A percentile compares a stretch with the other conserved stretches of the same genome.
phyloP scores from a whole-genome alignment of 1,140 invertebrate genomes.

The Dinoponera quadriceps region DNA sequence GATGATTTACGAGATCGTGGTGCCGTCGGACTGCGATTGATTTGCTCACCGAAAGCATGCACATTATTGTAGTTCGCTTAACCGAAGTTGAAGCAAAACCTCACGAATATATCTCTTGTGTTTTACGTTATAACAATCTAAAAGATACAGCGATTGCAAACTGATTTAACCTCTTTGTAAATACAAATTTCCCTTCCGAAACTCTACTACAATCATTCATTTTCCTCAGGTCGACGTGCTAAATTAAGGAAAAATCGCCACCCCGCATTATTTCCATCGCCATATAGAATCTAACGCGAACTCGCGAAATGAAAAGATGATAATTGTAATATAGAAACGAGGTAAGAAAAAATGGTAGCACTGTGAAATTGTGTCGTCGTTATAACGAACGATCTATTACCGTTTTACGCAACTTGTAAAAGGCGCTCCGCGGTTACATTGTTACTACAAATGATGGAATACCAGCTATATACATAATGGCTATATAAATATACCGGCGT shows the following conservation, averaged over 20 bases:
- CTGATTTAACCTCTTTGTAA: not conserved
- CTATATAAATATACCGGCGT: constrained; percentile 40
- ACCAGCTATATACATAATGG: constrained; percentile 10
- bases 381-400: constrained; percentile 27
- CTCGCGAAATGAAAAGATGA: not conserved
- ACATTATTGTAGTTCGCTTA: constrained; percentile 36
- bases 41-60: constrained; percentile 32
- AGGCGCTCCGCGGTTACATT: constrained; percentile 55
- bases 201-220: not conserved
- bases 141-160: not conserved
- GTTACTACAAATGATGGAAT: constrained; percentile 54
- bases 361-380: constrained; percentile 22
- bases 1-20: constrained; percentile 67
- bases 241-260: not conserved
- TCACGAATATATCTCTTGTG: not conserved
- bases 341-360: not conserved
- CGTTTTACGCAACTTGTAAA: constrained; percentile 58
- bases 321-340: not conserved
- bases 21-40: constrained; percentile 49
- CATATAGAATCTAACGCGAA: not conserved
- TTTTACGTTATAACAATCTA: constrained; percentile 8
- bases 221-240: not conserved
- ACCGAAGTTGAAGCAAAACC: constrained; percentile 33
- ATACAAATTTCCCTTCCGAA: not conserved
- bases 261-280: not conserved